A percentile compares a stretch with the other conserved stretches of the same genome.
These are phyloP conservation scores for Epirrita christyi DNA, from an alignment of 2,888 invertebrate genomes.

Conservation along the genomic window DNA sequence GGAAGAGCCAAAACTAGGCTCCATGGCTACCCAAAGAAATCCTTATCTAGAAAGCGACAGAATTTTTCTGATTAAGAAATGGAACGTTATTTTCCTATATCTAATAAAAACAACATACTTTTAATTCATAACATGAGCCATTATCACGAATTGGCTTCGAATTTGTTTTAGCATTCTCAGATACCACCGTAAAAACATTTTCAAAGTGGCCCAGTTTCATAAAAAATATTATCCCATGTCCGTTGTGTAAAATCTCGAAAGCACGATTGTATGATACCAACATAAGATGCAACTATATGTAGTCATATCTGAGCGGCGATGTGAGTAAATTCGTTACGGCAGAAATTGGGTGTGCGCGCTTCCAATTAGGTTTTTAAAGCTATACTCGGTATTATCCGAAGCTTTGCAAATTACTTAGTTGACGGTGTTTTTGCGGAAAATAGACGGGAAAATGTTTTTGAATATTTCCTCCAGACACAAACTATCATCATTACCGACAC, in stretches of 20 bases:
- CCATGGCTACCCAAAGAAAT: no score
- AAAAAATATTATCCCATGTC: conserved; percentile 4
- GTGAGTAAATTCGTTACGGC: conserved; percentile 31
- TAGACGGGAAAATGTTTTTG: conserved; percentile 19
- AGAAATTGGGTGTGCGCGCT: conserved; percentile 31
- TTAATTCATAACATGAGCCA: no score
- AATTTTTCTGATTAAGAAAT: no score
- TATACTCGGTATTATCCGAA: conserved; percentile 28
- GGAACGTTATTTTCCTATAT: no score
- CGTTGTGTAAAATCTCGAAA: conserved; percentile 18
- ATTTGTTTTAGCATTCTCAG: neutral
- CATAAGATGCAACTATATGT: conserved; percentile 18
- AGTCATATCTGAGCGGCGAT: conserved; percentile 13
- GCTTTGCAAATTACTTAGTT: conserved; percentile 25
- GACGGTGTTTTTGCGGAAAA: conserved; percentile 23
- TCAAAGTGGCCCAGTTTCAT: conserved; percentile 5
- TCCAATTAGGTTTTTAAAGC: conserved; percentile 31
- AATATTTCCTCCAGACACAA: no score
- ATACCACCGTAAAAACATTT: conserved; percentile 3
- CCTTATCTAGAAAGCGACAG: neutral
- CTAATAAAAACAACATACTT: no score
- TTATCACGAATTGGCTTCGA: no score
- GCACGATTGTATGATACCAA: conserved; percentile 20
- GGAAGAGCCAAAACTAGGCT: no score
- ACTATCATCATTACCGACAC: no score